Conservation (phyloP, 2,113 vertebrate species). For the Orientallactaga bullata region DNA sequence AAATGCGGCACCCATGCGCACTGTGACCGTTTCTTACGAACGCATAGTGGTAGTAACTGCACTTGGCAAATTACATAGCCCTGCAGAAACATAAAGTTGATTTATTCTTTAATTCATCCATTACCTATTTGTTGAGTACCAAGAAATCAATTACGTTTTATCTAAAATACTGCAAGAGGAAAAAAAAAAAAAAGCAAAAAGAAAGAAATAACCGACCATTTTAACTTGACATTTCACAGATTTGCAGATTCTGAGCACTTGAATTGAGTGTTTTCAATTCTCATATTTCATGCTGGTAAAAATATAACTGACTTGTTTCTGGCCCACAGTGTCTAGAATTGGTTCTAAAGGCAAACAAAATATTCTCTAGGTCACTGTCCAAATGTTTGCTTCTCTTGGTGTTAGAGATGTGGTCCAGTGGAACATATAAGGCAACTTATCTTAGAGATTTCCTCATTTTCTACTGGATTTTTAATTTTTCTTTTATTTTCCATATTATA, state of each 20-base stretch:
- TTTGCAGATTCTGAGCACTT: slow-evolving; percentile 25
- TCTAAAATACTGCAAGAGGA: not conserved
- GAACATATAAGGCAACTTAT: not conserved
- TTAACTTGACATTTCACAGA: not conserved
- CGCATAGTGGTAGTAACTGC: not conserved
- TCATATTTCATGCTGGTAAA: slow-evolving; percentile 14
- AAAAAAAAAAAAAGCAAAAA: not conserved
- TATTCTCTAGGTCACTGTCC: not conserved
- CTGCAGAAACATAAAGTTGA: not conserved
- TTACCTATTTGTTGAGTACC: not conserved
- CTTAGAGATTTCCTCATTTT: not conserved
- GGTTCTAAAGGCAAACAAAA: not conserved
- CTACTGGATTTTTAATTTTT: not conserved
- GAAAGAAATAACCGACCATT: not conserved
- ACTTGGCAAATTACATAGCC: not conserved
- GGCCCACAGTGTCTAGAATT: not conserved
- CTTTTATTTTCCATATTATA: not conserved
- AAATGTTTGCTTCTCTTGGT: not conserved
- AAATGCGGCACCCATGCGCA: not conserved
- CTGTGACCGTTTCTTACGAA: not conserved
- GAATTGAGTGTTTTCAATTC: not conserved
- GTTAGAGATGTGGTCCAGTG: not conserved
- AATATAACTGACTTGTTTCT: slow-evolving; percentile 6
- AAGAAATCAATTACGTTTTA: slow-evolving; percentile 22
- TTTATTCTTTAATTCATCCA: slow-evolving; percentile 4